Evolutionary conservation across 2,113 vertebrate species (phyloP), one percentile per base, ranked within the genome.

Genomic region (Chloropsis cyanopogon): DNA sequence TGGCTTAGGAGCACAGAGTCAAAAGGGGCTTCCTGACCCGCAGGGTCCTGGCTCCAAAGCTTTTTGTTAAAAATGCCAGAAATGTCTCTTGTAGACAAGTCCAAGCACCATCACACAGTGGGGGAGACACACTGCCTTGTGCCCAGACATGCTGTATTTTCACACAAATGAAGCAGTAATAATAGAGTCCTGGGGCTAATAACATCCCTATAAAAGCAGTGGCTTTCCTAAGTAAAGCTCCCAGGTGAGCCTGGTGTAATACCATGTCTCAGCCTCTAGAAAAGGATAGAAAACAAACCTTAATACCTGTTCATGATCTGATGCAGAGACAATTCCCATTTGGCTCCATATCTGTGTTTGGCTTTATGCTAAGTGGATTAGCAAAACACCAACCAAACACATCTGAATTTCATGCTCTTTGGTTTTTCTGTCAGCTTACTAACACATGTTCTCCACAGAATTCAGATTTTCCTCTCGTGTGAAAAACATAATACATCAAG

Each of bases 371-470:
- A 93, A 93, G 82, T 96, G 72, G 88, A 94, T 96, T 96, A 96
- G 72, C 86, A 93, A 94, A 94, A 81, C 82, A 90, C 68, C 94
- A 70, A 80, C 79, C 42, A 84, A 95, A 97, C 44, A 44, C 64
- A 92, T 95, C 88, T 92, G 88, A 95, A 95, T 96, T 95, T 96
- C 86, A 92, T 88, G 92, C 88, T 95, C 86, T 90, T 95, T 93
- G 86, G 54, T 73, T 82, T 95, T 92, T 77, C 88, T 92, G 80
- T 93, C 80, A 75, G 80, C 80, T 94, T 94, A 83, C 82, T 93
- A 94, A 90, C 71, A 83, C 78, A 28, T 4, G 4, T 84, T 94
- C 92, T 93, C 92, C 47, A 64, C 56, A 92, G 91, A 95, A 96
- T 93, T 94, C 76, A 88, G 86, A 84, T 97, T 94, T 95, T 93